A percentile compares a stretch with the other conserved stretches of the same genome.
phyloP scores from a whole-genome alignment of 2,888 invertebrate species.

The Anorthoa munda region DNA sequence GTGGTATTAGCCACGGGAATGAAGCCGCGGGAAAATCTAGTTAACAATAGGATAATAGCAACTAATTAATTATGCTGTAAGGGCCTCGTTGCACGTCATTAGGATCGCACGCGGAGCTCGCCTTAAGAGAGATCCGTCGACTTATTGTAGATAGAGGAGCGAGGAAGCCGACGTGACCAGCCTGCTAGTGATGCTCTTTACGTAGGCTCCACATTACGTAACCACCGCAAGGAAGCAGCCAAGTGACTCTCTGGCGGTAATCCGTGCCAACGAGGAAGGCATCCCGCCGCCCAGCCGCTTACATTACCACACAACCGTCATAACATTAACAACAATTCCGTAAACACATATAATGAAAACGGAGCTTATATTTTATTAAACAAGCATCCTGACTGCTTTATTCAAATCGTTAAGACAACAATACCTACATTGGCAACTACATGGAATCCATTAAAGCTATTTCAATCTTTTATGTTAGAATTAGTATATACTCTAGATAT shows the following conservation, averaged over 20 bases:
- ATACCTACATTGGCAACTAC: slow-evolving; percentile 14
- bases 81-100: slow-evolving; percentile 67
- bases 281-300: slow-evolving; percentile 65
- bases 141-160: slow-evolving; percentile 61
- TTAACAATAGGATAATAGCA: slow-evolving; percentile 48
- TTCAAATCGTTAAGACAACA: slow-evolving; percentile 35
- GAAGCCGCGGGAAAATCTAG: neutral
- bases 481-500: neutral
- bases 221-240: slow-evolving; percentile 65
- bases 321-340: slow-evolving; percentile 62
- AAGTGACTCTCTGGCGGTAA: slow-evolving; percentile 66
- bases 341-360: slow-evolving; percentile 62
- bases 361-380: slow-evolving; percentile 53
- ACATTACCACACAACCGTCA: slow-evolving; percentile 64
- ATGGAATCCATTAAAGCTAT: slow-evolving; percentile 9
- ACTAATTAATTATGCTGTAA: slow-evolving; percentile 60
- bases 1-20: neutral
- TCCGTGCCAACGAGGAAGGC: slow-evolving; percentile 82
- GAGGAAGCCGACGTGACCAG: slow-evolving; percentile 74
- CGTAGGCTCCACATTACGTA: slow-evolving; percentile 77
- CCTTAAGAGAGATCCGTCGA: slow-evolving; percentile 57
- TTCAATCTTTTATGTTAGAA: neutral
- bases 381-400: slow-evolving; percentile 51
- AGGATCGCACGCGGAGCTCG: slow-evolving; percentile 60
- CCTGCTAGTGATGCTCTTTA: slow-evolving; percentile 69